Conservation (phyloP, 2,888 invertebrate genomes). For the Candidula unifasciata region DNA sequence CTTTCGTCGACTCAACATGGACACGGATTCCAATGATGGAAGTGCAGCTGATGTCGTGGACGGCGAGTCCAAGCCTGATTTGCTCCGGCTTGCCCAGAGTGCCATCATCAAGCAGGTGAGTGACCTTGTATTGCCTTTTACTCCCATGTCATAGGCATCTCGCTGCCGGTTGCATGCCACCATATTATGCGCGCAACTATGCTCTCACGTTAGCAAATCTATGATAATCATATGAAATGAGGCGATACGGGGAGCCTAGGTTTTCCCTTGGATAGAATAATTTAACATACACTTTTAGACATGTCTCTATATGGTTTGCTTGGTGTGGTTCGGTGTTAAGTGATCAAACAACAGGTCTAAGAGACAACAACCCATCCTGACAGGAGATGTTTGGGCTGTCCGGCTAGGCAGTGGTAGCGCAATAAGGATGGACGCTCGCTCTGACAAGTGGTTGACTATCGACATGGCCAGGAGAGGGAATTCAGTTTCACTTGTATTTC, state of each 20-base stretch:
- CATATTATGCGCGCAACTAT: conserved; percentile 60
- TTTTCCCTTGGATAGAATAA: conserved; percentile 42
- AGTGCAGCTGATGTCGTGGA: conserved; percentile 70
- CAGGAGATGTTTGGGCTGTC: background rate
- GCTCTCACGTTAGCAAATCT: conserved; percentile 70
- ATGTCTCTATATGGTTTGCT: conserved; percentile 1
- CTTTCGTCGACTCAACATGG: conserved; percentile 62
- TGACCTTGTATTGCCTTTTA: conserved; percentile 26
- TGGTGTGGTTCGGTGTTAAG: no score
- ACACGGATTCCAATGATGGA: conserved; percentile 74
- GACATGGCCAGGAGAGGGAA: background rate
- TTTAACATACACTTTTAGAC: conserved; percentile 45
- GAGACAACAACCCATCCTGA: no score
- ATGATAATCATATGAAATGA: conserved; percentile 71
- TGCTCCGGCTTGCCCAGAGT: conserved; percentile 74
- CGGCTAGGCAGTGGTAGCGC: background rate
- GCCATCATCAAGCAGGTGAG: conserved; percentile 77
- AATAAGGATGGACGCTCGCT: background rate
- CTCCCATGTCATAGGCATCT: background rate
- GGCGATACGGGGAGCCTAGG: conserved; percentile 27
- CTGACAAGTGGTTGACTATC: background rate
- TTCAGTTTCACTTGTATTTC: no score
- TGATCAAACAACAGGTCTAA: no score
- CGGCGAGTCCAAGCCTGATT: conserved; percentile 75
- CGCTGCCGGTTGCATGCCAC: conserved; percentile 50